Conservation (phyloP, 2,113 vertebrate genomes). For the Orycteropus afer region DNA sequence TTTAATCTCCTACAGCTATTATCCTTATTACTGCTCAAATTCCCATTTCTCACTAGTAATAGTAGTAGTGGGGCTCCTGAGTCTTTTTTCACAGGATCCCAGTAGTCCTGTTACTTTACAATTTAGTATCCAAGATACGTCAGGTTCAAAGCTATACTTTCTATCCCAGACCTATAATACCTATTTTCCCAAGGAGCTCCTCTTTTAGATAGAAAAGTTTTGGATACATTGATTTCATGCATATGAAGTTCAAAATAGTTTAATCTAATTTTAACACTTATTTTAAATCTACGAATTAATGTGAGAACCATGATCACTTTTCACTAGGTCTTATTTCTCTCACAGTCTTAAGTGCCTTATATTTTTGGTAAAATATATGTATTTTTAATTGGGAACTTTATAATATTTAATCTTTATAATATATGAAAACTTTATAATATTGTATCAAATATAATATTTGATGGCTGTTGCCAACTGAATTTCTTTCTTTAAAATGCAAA, state of each 20-base stretch:
- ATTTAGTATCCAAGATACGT: conserved; percentile 9
- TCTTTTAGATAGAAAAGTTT: conserved; percentile 27
- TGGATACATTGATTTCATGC: neutral
- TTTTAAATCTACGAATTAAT: conserved; percentile 24
- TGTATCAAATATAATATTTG: too few species aligned
- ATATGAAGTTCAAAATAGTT: neutral
- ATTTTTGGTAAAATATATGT: conserved; percentile 40
- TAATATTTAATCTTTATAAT: too few species aligned
- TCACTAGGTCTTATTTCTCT: neutral
- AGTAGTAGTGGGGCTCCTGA: neutral
- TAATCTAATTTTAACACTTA: conserved; percentile 13
- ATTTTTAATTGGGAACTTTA: conserved; percentile 11
- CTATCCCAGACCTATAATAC: neutral
- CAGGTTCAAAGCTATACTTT: neutral
- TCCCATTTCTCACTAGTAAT: neutral
- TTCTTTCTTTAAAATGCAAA: too few species aligned
- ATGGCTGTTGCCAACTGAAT: too few species aligned
- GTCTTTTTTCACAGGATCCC: conserved; percentile 48
- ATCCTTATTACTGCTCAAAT: conserved; percentile 9
- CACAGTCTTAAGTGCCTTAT: neutral
- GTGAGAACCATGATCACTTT: neutral
- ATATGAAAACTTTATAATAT: too few species aligned
- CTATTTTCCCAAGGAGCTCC: neutral
- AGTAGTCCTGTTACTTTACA: neutral
- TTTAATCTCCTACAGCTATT: neutral